Evolutionary conservation across 2,113 vertebrate species (phyloP), one percentile per base, ranked within the genome.

Genomic region (Mustela lutreola): DNA sequence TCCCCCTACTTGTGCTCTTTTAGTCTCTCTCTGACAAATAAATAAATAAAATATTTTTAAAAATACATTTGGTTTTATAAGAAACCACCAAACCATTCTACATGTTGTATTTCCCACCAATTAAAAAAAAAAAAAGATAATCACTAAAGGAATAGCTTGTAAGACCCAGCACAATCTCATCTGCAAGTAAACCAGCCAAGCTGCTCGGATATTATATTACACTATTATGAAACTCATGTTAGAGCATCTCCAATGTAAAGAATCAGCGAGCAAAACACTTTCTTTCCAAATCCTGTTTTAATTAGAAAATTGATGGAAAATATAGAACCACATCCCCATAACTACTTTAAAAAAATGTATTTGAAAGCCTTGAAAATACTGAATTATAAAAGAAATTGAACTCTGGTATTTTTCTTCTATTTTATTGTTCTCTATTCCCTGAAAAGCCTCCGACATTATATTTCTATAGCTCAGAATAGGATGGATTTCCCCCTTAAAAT

Each of bases 361-460:
- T 96, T 97, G 83, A 94, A 73, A 96, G 85, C 89, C 96, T 95
- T 89, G 65, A 92, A 97, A 97, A 97, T 95, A 97, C 81, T 90
- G 50, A 97, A 97, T 97, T 98, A 95, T 79, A 97, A 96, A 92
- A 89, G 95, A 92, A 97, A 98, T 96, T 94, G 96, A 98, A 98
- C 92, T 93, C 93, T 71, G 89, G 97, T 97, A 95, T 93, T 96
- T 96, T 93, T 93, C 92, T 97, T 83, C 80, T 73, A 56, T 97
- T 98, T 96, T 93, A 84, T 96, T 95, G 85, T 96, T 91, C 94
- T 70, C 50, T 79, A 45, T 90, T 96, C 86, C 89, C 94, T 92
- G 62, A 53, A 84, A 91, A 95, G 82, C 85, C 63, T 96, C 39
- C 81, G 79, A 97, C 80, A 50, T 45, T 91, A 76, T 58, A 87